Evolutionary conservation across 2,113 vertebrate species (phyloP).

Genomic region (Sphyrna mokarran): DNA sequence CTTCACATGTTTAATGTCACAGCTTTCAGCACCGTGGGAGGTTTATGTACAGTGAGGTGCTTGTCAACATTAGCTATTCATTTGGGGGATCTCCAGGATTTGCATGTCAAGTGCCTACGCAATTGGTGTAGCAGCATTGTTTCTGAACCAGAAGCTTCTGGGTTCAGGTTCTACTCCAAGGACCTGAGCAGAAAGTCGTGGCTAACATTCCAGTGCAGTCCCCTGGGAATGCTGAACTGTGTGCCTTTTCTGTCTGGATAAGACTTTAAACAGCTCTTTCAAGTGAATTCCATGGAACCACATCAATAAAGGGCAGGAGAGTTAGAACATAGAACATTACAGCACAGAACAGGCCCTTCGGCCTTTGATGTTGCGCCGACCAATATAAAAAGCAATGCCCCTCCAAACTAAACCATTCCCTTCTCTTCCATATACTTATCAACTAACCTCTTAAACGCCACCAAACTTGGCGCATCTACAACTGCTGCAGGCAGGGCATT

Average conservation of each 20-base stretch:
- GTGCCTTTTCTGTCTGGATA: not conserved
- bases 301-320: not conserved
- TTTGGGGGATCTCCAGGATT: not conserved
- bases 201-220: not conserved
- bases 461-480: no score
- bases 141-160: not conserved
- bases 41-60: not conserved
- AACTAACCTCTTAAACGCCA: no score
- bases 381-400: no score
- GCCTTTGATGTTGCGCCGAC: no score
- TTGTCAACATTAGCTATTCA: not conserved
- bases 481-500: no score
- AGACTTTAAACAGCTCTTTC: not conserved
- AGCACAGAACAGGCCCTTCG: no score
- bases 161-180: not conserved
- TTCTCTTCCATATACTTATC: no score
- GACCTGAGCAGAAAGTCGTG: not conserved
- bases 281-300: not conserved
- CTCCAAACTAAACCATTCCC: no score
- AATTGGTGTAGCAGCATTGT: no score
- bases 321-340: no score
- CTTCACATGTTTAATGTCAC: not conserved
- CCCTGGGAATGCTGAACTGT: not conserved
- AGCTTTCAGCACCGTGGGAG: conserved; percentile 8
- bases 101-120: not conserved